Conservation (phyloP, 2,797 vertebrate genomes). For the Diglossa cyanea region DNA sequence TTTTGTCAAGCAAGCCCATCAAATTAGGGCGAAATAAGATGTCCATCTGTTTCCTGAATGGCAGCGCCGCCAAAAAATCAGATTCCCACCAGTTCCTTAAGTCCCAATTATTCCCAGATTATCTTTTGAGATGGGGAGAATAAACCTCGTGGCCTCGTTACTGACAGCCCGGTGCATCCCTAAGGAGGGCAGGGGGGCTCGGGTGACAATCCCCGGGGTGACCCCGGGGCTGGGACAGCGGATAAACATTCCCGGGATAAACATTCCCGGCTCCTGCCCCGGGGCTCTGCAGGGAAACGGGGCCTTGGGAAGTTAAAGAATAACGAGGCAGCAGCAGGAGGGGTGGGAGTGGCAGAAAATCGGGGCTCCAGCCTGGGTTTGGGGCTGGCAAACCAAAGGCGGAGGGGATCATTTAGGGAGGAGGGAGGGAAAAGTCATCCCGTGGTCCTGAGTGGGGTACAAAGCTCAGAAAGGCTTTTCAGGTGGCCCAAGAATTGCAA, state of each 20-base stretch:
- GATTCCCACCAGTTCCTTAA: slow-evolving; percentile 87
- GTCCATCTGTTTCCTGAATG: slow-evolving; percentile 85
- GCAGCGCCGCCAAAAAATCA: slow-evolving; percentile 77
- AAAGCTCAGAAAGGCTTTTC: not conserved
- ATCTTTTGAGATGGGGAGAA: slow-evolving; percentile 91
- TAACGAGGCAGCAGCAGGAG: slow-evolving; percentile 56
- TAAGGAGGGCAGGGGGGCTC: slow-evolving; percentile 81
- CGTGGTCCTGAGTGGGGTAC: not conserved
- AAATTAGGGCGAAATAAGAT: slow-evolving; percentile 81
- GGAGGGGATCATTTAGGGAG: not conserved
- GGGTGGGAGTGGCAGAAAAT: not conserved
- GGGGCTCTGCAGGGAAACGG: slow-evolving; percentile 27
- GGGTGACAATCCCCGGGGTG: slow-evolving; percentile 83
- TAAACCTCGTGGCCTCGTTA: slow-evolving; percentile 86
- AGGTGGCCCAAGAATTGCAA: not conserved
- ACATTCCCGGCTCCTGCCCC: not conserved
- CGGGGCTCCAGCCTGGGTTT: slow-evolving; percentile 54
- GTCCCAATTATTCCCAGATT: slow-evolving; percentile 96
- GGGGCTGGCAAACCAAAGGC: not conserved
- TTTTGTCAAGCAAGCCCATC: slow-evolving; percentile 68
- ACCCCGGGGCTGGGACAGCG: slow-evolving; percentile 84
- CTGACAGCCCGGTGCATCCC: slow-evolving; percentile 87
- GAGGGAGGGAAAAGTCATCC: not conserved
- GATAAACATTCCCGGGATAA: slow-evolving; percentile 67
- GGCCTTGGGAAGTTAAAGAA: slow-evolving; percentile 74